A percentile compares a stretch with the other conserved stretches of the same genome.
These are phyloP conservation scores for Spialia ferax DNA, from an alignment of 2,888 invertebrate genomes.

Conservation along the genomic window DNA sequence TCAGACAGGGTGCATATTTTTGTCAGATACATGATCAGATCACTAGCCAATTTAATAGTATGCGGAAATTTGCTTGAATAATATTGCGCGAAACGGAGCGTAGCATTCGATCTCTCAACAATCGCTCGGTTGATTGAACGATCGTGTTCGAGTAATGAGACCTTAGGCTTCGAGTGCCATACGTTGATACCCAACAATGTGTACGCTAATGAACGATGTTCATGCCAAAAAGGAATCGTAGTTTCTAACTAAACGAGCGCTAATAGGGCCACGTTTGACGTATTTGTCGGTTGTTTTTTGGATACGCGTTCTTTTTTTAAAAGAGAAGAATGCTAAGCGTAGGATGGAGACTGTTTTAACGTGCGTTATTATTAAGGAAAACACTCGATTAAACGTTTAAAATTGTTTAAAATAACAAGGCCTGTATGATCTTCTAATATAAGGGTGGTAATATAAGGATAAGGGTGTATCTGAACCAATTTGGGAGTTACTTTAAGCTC, in stretches of 20 bases:
- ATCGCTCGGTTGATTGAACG: conserved; percentile 68
- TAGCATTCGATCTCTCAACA: conserved; percentile 72
- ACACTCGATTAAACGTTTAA: no score
- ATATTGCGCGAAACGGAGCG: conserved; percentile 71
- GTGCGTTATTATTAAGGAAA: no score
- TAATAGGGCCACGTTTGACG: conserved; percentile 54
- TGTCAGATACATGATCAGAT: conserved; percentile 27
- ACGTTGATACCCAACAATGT: conserved; percentile 52
- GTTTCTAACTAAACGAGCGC: conserved; percentile 48
- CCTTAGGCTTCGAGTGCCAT: conserved; percentile 61
- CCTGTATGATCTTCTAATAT: no score
- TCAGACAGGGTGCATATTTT: conserved; percentile 20
- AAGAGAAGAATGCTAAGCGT: background rate
- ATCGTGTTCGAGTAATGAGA: conserved; percentile 73
- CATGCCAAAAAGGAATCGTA: conserved; percentile 55
- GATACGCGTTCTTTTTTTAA: background rate
- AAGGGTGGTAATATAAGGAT: no score
- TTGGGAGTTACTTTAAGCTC: no score
- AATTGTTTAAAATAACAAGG: no score
- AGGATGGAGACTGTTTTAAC: background rate
- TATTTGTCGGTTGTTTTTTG: conserved; percentile 35
- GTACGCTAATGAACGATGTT: conserved; percentile 52
- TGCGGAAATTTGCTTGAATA: conserved; percentile 52
- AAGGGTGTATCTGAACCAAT: no score
- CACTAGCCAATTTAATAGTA: conserved; percentile 49